Base-by-base conservation (phyloP, 2,113 vertebrate genomes). In the Thamnaconus septentrionalis region DNA sequence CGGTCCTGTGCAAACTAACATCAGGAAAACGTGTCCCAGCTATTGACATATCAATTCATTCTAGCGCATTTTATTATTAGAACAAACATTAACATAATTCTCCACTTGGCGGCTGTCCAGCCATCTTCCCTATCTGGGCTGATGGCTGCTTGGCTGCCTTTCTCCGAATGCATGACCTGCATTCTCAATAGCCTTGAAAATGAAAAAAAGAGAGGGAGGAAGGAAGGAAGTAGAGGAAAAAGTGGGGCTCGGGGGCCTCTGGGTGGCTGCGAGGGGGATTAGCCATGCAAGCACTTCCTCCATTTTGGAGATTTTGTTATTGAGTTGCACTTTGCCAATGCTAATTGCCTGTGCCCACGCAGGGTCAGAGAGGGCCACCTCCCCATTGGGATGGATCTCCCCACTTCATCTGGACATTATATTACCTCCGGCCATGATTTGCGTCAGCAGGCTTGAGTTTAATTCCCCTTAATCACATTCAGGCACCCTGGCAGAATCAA, bases 71-170 rank as follows among this genome's bases (percentile, higher is more conserved):
- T 83, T 87, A 88, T 84, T 81, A 90, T 85, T 85, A 81, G 76
- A 83, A 83, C 77, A 85, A 87, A 88, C 84, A 85, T 89, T 86
- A 78, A 76, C 87, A 89, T 90, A 86, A 89, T 86, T 87, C 70
- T 75, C 41, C 69, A 56, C 83, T 80, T 90, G 88, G 85, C 87
- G 12, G 40, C 41, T 45, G 65, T 90, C 89, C 87, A 90, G 72
- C 68, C 84, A 80, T 81, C 84, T 80, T 66, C 64, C 66, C 41
- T 73, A 82, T 76, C 79, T 57, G 64, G 69, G 75, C 61, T 73
- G 78, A 90, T 77, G 71, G 80, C 81, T 71, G 65, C 76, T 76
- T 82, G 83, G 85, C 83, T 55, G 56, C 66, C 65, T 84, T 68
- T 59, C 59, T 76, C 75, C 49, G 76, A 51, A 45, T 79, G 71